These are phyloP conservation scores for Cydia fagiglandana DNA, from an alignment of 1,140 invertebrate genomes.

Conservation along the genomic window DNA sequence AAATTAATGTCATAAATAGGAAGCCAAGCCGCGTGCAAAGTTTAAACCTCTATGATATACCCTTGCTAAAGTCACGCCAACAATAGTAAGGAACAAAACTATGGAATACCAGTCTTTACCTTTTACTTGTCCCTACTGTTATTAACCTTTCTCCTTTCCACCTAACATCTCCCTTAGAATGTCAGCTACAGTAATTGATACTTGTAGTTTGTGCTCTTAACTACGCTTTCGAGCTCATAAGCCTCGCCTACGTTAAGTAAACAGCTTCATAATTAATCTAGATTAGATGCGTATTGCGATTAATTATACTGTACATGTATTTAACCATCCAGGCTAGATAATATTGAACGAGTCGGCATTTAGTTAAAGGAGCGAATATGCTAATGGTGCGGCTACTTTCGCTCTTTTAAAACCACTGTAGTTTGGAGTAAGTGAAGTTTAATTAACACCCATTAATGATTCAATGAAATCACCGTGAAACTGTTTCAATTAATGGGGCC, in stretches of 20 bases:
- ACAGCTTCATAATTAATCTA: conserved; percentile 5
- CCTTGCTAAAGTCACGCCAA: too few relatives aligned
- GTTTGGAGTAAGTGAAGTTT: not conserved
- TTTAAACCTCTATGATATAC: too few relatives aligned
- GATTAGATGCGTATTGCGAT: not conserved
- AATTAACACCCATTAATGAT: conserved; percentile 7
- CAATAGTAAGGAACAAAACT: not conserved
- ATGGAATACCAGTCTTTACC: conserved; percentile 1
- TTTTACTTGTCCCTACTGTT: conserved; percentile 3
- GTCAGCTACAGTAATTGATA: not conserved
- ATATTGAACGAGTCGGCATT: not conserved
- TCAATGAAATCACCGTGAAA: conserved; percentile 15
- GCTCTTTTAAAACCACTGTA: not conserved
- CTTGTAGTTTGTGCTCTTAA: conserved; percentile 12
- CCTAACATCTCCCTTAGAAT: conserved; percentile 27
- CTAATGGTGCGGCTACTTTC: not conserved
- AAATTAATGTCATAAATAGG: too few relatives aligned
- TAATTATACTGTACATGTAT: conserved; percentile 5
- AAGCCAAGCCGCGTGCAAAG: too few relatives aligned
- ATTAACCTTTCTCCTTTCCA: conserved; percentile 32
- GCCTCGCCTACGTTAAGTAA: not conserved
- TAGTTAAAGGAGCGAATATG: not conserved
- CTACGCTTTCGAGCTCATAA: conserved; percentile 12
- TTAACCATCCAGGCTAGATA: not conserved
- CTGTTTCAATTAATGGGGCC: conserved; percentile 2